Percentiles rank a stretch among this genome's conserved stretches.
Conservation (phyloP, 53 echinoderm and acorn worm species). For the Holothuria scabra region DNA sequence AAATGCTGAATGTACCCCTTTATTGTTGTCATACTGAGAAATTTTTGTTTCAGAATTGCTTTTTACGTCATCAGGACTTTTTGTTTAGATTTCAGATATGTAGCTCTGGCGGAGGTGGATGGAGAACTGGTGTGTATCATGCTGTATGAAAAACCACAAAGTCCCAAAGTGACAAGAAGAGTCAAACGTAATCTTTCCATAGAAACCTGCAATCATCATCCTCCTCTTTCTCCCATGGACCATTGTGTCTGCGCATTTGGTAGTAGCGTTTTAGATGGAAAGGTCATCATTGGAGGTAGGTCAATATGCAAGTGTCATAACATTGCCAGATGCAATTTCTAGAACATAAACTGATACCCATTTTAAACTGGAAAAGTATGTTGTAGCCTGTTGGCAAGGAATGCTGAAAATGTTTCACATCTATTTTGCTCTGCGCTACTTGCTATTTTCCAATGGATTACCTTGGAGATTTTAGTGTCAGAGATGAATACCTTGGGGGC, state of each 20-base stretch:
- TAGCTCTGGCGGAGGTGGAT: slow-evolving; percentile 73
- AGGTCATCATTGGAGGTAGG: slow-evolving; percentile 87
- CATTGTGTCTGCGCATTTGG: slow-evolving; percentile 84
- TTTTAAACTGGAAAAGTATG: no score
- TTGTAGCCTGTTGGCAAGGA: no score
- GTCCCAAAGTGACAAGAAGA: slow-evolving; percentile 70
- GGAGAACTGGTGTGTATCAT: slow-evolving; percentile 74
- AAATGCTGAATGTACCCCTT: no score
- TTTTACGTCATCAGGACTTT: not conserved
- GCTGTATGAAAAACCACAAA: slow-evolving; percentile 88
- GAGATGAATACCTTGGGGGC: no score
- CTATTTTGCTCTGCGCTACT: no score
- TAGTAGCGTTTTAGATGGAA: slow-evolving; percentile 69
- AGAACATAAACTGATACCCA: no score
- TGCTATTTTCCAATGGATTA: no score
- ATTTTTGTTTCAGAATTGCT: no score
- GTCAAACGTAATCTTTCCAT: slow-evolving; percentile 78
- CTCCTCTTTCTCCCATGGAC: slow-evolving; percentile 80
- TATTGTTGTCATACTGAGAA: no score
- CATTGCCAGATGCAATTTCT: no score
- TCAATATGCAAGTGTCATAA: not conserved
- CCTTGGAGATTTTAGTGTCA: no score
- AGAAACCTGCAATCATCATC: slow-evolving; percentile 81
- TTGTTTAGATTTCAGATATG: slow-evolving; percentile 71
- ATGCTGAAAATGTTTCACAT: no score